Conservation (phyloP, 1,140 invertebrate species). For the Drosophila bifasciata region DNA sequence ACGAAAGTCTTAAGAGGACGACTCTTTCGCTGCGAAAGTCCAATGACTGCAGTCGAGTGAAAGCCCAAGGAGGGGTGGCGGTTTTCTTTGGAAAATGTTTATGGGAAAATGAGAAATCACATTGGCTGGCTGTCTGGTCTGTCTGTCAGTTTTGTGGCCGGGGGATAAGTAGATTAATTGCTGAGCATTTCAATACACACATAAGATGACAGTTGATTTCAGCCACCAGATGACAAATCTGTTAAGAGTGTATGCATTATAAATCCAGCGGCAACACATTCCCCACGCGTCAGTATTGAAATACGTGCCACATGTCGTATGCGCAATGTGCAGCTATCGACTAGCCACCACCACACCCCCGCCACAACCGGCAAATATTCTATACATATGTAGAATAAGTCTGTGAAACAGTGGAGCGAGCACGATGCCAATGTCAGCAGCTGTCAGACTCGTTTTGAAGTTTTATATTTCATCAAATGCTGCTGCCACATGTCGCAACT, state of each 20-base stretch:
- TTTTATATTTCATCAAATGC: slow-evolving; percentile 75
- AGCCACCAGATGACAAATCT: slow-evolving; percentile 35
- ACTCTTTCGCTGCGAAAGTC: slow-evolving; percentile 4
- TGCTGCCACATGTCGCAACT: slow-evolving; percentile 62
- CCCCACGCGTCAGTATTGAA: slow-evolving; percentile 5
- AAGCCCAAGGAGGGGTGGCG: too few species aligned
- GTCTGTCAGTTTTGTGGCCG: slow-evolving; percentile 4
- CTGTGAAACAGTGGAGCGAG: slow-evolving; percentile 3
- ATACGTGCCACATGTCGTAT: slow-evolving; percentile 60
- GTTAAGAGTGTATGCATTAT: slow-evolving; percentile 32
- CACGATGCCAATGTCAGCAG: slow-evolving; percentile 54
- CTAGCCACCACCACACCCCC: not conserved
- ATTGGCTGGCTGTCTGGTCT: not conserved
- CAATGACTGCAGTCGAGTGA: slow-evolving; percentile 44
- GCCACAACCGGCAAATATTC: not conserved
- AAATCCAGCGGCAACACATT: slow-evolving; percentile 1
- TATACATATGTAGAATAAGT: not conserved
- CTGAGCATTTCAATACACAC: slow-evolving; percentile 35
- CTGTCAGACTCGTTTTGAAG: slow-evolving; percentile 62
- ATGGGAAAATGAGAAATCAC: slow-evolving; percentile 27
- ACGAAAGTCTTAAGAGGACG: slow-evolving; percentile 27
- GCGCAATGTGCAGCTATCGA: slow-evolving; percentile 56
- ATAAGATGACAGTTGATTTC: slow-evolving; percentile 50
- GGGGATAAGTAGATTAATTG: slow-evolving; percentile 55
- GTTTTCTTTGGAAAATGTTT: not conserved